Evolutionary conservation across 2,888 invertebrate species (phyloP), one percentile per base, ranked within the genome.

Genomic region (Ectropis crepuscularia): DNA sequence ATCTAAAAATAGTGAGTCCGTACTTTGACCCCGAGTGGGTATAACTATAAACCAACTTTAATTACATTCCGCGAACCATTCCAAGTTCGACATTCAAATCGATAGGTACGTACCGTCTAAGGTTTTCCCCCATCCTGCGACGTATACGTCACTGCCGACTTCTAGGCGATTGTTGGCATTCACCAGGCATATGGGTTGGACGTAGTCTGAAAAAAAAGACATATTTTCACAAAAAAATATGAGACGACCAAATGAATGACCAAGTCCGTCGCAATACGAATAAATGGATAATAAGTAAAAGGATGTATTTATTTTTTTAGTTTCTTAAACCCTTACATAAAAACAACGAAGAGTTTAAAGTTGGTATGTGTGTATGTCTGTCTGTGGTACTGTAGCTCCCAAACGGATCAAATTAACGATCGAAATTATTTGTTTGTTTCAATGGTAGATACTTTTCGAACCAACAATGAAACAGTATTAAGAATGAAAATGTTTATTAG

Each of bases 121-220:
- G 68, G 95, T 95, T 87, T 94, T 91, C 49, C 95, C 95, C 95
- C 95, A 95, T 12, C 95, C 95, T 8, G 94, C 94, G 6, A 94
- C 94, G 51, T 84, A 93, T 42, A 94, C 93, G 74, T 93, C 88
- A 75, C 85, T 83, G 6, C 93, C 94, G 5, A 81, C 75, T 6
- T 79, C 72, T 37, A 94, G 67, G 0, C 91, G 87, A 28, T 81
- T 76, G 7, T 76, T 83, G 57, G 55, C 73, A 60, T 79, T 80
- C 10, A 93, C 88, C 71, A 95, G 72, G 71, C 95, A 95, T 63
- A 95, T 94, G 0, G 95, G 95, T 81, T 93, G 85, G 2, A 95
- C 92, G 72, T 93, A 95, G 76, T 93, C 95, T 83, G 90, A 65
- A 75, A 70, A 43, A 60, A 57, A 59, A 12, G n/a, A 61, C 7